A percentile compares a stretch with the other conserved stretches of the same genome.
Conservation (phyloP, 2,888 invertebrate genomes). For the Dasysyrphus tricinctus region DNA sequence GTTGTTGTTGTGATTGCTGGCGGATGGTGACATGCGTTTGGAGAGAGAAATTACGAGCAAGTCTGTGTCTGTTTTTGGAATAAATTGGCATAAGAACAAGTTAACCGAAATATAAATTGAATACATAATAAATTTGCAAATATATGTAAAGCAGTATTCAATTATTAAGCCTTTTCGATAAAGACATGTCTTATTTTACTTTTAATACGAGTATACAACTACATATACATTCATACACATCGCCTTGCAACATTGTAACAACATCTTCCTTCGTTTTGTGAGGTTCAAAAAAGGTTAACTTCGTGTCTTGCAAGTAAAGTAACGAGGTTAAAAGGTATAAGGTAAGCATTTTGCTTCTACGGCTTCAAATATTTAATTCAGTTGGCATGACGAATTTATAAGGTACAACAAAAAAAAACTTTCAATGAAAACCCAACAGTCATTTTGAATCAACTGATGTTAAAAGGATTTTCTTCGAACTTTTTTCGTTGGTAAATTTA, state of each 20-base stretch:
- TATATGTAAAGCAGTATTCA: neutral
- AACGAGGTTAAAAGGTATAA: neutral
- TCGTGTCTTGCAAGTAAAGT: neutral
- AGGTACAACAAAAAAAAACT: neutral
- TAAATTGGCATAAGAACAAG: conserved; percentile 1
- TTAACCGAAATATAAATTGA: conserved; percentile 5
- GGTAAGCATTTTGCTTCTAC: neutral
- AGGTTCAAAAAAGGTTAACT: conserved; percentile 16
- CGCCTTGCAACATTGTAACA: neutral
- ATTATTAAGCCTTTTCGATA: conserved; percentile 5
- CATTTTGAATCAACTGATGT: neutral
- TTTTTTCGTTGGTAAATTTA: neutral
- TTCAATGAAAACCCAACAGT: neutral
- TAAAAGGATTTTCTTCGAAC: neutral
- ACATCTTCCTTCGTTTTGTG: neutral
- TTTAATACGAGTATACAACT: neutral
- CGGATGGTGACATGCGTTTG: conserved; percentile 43
- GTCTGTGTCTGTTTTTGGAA: neutral
- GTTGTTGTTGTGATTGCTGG: neutral
- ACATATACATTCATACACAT: neutral
- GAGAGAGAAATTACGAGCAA: neutral
- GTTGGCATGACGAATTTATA: conserved; percentile 9
- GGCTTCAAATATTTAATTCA: conserved; percentile 8
- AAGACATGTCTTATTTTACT: conserved; percentile 5
- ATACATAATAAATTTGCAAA: conserved; percentile 10